Evolutionary conservation across 2,797 vertebrate genomes (phyloP).

Genomic region (Rhabdophis nuchalis): DNA sequence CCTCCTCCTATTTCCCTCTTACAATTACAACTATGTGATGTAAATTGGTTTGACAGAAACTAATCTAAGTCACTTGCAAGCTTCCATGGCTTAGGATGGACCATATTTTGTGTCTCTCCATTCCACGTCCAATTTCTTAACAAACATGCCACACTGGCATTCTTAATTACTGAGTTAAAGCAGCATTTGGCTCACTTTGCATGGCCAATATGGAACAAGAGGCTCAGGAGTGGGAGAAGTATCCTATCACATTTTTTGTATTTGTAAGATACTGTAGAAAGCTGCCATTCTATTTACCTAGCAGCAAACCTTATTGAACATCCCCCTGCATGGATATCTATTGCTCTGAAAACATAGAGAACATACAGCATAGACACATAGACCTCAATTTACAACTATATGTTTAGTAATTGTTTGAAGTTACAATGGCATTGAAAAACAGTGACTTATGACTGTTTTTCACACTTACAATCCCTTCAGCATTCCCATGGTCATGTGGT

Average conservation of each 20-base stretch:
- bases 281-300: not conserved
- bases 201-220: conserved; percentile 2
- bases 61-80: not conserved
- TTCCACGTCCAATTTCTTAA: not conserved
- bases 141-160: not conserved
- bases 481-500: not conserved
- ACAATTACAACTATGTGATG: not conserved
- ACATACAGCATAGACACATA: not conserved
- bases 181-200: fast-evolving
- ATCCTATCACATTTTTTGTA: not conserved
- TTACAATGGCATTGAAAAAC: not conserved
- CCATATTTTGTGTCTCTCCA: not conserved
- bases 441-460: not conserved
- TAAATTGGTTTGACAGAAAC: not conserved
- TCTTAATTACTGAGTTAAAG: not conserved
- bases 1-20: not conserved
- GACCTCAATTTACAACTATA: not conserved
- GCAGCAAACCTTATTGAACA: not conserved
- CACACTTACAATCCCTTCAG: not conserved
- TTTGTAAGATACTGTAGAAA: not conserved
- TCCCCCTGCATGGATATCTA: not conserved
- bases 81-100: not conserved
- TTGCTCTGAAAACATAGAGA: not conserved
- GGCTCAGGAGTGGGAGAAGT: not conserved
- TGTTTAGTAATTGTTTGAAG: not conserved